Percentiles rank a stretch among this genome's conserved stretches.
Conservation (phyloP, 2,888 invertebrate species). For the Furcula furcula region DNA sequence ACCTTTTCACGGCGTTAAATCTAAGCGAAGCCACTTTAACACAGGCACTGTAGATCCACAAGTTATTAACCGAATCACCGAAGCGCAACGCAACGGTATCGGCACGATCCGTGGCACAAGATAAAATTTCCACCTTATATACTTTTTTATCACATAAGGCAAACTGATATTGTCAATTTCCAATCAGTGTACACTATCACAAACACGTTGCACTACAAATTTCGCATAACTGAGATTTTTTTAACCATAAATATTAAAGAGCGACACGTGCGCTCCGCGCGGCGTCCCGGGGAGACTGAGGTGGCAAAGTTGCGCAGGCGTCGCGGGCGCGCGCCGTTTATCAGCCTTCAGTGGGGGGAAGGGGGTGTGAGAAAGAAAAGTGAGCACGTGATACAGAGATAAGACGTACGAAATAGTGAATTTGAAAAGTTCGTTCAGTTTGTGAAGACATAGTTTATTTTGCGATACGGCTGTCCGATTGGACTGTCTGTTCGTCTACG, state of each 20-base stretch:
- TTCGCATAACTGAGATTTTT: slow-evolving; percentile 50
- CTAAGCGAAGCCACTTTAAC: slow-evolving; percentile 70
- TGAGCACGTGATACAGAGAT: slow-evolving; percentile 69
- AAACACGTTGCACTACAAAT: slow-evolving; percentile 34
- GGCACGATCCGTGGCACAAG: slow-evolving; percentile 42
- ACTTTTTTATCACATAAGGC: slow-evolving; percentile 40
- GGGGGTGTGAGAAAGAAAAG: slow-evolving; percentile 66
- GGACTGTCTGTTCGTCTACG: slow-evolving; percentile 4
- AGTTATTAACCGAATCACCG: slow-evolving; percentile 74
- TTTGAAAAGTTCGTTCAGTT: slow-evolving; percentile 17
- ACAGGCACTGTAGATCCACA: slow-evolving; percentile 63
- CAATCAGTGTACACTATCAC: slow-evolving; percentile 35
- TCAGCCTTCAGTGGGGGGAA: slow-evolving; percentile 69
- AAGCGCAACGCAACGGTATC: slow-evolving; percentile 74
- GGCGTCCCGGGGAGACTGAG: slow-evolving; percentile 62
- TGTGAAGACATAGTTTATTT: slow-evolving; percentile 6
- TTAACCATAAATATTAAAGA: slow-evolving; percentile 13
- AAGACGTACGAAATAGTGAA: slow-evolving; percentile 46
- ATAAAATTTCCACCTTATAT: slow-evolving; percentile 37
- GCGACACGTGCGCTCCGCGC: slow-evolving; percentile 47
- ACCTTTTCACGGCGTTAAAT: slow-evolving; percentile 72
- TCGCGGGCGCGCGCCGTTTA: slow-evolving; percentile 61
- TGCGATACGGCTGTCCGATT: neutral
- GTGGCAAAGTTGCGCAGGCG: slow-evolving; percentile 67
- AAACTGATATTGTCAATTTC: slow-evolving; percentile 43